Percentiles rank a stretch among this genome's conserved stretches.
phyloP scores from a whole-genome alignment of 2,888 invertebrate species.

The Uropetala carovei region DNA sequence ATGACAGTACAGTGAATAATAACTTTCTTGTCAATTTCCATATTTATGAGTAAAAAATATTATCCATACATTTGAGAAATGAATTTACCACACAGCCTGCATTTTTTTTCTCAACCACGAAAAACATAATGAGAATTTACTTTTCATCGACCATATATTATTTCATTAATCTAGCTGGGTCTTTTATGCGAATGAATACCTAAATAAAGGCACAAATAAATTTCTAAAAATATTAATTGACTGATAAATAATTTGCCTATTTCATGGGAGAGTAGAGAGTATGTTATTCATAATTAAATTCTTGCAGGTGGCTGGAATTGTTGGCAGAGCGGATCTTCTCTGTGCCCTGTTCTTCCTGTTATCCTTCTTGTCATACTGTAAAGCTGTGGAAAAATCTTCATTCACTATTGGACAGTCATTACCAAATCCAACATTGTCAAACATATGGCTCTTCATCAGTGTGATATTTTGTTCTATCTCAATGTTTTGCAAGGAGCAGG shows the following conservation, averaged over 20 bases:
- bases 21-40: too few species aligned
- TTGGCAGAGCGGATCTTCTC: slow-evolving; percentile 94
- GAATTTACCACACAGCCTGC: too few species aligned
- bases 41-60: too few species aligned
- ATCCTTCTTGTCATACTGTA: slow-evolving; percentile 82
- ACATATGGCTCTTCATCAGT: slow-evolving; percentile 69
- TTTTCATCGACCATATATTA: too few species aligned
- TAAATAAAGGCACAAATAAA: not conserved
- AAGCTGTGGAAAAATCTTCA: slow-evolving; percentile 69
- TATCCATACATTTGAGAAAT: too few species aligned
- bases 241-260: not conserved
- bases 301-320: slow-evolving; percentile 87
- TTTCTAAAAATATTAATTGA: not conserved
- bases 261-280: not conserved
- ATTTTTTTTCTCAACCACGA: too few species aligned
- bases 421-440: not conserved
- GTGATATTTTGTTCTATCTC: slow-evolving; percentile 79
- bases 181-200: too few species aligned
- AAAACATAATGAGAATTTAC: too few species aligned
- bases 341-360: slow-evolving; percentile 87
- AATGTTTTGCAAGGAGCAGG: slow-evolving; percentile 95
- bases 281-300: not conserved
- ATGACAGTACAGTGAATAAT: too few species aligned
- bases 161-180: too few species aligned
- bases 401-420: slow-evolving; percentile 14